Conservation (phyloP, 2,888 invertebrate species). For the Yponomeuta malinellus region DNA sequence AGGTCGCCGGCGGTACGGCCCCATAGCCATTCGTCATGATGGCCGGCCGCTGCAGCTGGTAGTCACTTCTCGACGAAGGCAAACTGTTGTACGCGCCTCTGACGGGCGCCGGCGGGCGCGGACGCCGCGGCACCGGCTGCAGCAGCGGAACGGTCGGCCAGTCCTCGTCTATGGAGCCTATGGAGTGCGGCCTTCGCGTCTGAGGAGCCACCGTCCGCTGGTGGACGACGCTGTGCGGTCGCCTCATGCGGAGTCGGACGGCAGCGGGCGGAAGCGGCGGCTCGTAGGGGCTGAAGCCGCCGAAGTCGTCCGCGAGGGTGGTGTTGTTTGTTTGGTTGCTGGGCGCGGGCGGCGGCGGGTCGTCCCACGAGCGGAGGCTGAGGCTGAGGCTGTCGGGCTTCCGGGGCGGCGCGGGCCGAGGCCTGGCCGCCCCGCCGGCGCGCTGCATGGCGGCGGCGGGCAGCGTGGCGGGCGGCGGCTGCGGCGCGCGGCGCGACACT, state of each 20-base stretch:
- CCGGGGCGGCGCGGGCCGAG: conserved; percentile 70
- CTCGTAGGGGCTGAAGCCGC: conserved; percentile 73
- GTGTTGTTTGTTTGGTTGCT: conserved; percentile 35
- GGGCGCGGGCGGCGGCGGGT: conserved; percentile 70
- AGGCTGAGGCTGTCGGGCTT: conserved; percentile 63
- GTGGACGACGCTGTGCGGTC: conserved; percentile 74
- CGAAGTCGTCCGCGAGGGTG: conserved; percentile 51
- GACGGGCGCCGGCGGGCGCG: conserved; percentile 46
- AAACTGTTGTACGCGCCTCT: conserved; percentile 69
- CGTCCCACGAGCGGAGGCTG: conserved; percentile 57
- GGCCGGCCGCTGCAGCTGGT: conserved; percentile 75
- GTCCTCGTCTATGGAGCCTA: conserved; percentile 69
- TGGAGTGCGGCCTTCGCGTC: conserved; percentile 77
- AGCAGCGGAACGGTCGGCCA: conserved; percentile 68
- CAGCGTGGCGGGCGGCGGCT: conserved; percentile 44
- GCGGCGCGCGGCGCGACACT: conserved; percentile 40
- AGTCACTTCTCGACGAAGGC: conserved; percentile 78
- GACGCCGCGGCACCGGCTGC: conserved; percentile 73
- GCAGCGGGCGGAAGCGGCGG: conserved; percentile 54
- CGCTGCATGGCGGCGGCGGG: conserved; percentile 46
- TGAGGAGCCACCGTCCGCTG: conserved; percentile 53
- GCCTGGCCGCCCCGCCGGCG: conserved; percentile 67
- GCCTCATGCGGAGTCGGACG: conserved; percentile 45
- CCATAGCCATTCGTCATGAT: conserved; percentile 70
- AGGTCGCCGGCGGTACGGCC: conserved; percentile 67